Evolutionary conservation across 2,888 invertebrate species (phyloP).

Genomic region (Zygogramma bicolorata): DNA sequence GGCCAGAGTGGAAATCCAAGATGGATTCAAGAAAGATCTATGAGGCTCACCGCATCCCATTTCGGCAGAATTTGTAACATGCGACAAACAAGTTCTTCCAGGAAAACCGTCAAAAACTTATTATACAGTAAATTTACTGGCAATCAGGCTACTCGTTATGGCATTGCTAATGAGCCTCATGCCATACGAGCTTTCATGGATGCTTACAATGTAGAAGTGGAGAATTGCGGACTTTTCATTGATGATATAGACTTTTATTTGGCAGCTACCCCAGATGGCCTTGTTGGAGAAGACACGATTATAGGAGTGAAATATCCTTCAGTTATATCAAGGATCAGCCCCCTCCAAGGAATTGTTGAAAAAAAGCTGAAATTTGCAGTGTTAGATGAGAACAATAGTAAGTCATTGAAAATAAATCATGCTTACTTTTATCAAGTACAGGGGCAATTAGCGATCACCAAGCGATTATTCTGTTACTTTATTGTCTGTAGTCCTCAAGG

Average conservation of each 20-base stretch:
- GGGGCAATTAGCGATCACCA: too few species aligned
- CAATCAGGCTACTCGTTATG: conserved; percentile 3
- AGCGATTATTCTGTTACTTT: too few species aligned
- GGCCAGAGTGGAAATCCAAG: conserved; percentile 5
- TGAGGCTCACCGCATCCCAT: conserved; percentile 4
- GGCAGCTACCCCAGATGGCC: too few species aligned
- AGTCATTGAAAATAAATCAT: background rate
- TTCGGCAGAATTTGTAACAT: background rate
- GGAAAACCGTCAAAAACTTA: background rate
- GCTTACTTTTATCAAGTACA: too few species aligned
- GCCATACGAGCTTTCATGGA: background rate
- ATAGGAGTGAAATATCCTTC: background rate
- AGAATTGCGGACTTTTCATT: background rate
- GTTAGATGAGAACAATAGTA: background rate
- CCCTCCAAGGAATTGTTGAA: background rate
- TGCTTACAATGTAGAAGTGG: background rate
- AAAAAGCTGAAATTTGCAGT: background rate
- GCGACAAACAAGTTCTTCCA: background rate
- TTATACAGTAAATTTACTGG: conserved; percentile 1
- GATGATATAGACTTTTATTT: background rate
- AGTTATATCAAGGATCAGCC: background rate
- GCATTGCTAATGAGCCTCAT: background rate
- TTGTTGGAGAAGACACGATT: background rate
- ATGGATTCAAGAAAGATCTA: conserved; percentile 6
- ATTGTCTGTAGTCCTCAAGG: too few species aligned